Percentiles rank a stretch among this genome's conserved stretches.
Conservation (phyloP, 2,888 invertebrate species). For the Acleris cristana region DNA sequence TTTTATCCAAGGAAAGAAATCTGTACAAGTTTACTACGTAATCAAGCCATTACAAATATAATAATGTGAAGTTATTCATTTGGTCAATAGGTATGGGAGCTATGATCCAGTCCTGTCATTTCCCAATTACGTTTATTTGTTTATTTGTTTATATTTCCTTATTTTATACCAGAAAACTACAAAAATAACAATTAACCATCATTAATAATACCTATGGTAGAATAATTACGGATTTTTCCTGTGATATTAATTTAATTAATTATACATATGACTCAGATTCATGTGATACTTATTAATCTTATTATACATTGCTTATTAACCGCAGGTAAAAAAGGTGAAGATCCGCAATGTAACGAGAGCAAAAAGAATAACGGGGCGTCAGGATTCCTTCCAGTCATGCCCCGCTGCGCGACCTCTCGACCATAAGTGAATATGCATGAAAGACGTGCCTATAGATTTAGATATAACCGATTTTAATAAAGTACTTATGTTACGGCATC, state of each 20-base stretch:
- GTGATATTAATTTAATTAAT: slow-evolving; percentile 4
- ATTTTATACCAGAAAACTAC: too few species aligned
- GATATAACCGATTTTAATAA: too few species aligned
- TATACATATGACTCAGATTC: slow-evolving; percentile 14
- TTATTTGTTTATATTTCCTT: too few species aligned
- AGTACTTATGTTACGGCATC: too few species aligned
- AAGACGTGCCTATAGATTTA: not conserved
- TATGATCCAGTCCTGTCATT: too few species aligned
- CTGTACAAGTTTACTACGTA: too few species aligned
- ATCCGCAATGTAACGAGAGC: slow-evolving; percentile 62
- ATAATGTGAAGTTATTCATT: too few species aligned
- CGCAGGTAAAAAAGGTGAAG: slow-evolving; percentile 58
- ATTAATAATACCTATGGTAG: not conserved
- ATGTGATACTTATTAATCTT: slow-evolving; percentile 17
- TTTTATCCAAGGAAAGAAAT: too few species aligned
- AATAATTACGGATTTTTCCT: slow-evolving; percentile 7
- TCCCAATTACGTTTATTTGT: too few species aligned
- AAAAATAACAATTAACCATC: not conserved
- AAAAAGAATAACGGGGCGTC: slow-evolving; percentile 74
- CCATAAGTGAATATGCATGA: slow-evolving; percentile 19
- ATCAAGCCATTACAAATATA: too few species aligned
- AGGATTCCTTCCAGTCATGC: slow-evolving; percentile 61
- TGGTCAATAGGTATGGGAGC: too few species aligned
- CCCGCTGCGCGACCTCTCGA: slow-evolving; percentile 41
- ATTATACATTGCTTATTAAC: slow-evolving; percentile 48